Evolutionary conservation across 2,113 vertebrate genomes (phyloP).

Genomic region (Lepus americanus): DNA sequence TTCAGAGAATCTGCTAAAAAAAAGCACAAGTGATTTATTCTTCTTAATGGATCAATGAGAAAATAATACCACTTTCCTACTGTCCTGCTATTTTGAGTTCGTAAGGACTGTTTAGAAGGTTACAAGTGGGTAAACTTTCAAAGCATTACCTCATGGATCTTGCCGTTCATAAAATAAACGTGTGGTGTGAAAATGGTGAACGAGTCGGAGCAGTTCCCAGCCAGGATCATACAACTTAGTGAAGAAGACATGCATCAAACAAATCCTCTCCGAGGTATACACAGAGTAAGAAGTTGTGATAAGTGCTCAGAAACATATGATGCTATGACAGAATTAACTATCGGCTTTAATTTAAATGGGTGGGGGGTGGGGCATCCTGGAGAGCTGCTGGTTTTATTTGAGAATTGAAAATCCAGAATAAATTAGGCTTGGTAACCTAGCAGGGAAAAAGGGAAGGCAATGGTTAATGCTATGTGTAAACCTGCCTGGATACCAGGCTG

Average conservation of each 20-base stretch:
- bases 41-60: background rate
- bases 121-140: background rate
- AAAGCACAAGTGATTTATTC: background rate
- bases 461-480: background rate
- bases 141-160: background rate
- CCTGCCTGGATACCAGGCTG: background rate
- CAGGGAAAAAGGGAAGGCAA: background rate
- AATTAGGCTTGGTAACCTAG: background rate
- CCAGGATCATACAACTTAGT: background rate
- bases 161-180: background rate
- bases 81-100: background rate
- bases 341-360: background rate
- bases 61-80: background rate
- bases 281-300: background rate
- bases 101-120: background rate
- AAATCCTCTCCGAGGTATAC: background rate
- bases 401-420: background rate
- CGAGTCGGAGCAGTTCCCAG: background rate
- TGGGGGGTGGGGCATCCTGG: background rate
- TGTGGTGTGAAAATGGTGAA: background rate
- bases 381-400: background rate
- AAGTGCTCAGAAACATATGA: background rate
- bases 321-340: background rate
- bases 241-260: background rate
- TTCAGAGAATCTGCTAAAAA: background rate